A percentile compares a stretch with the other conserved stretches of the same genome.
These are phyloP conservation scores for Cantharis flavilabris DNA, from an alignment of 2,888 invertebrate genomes.

Conservation along the genomic window DNA sequence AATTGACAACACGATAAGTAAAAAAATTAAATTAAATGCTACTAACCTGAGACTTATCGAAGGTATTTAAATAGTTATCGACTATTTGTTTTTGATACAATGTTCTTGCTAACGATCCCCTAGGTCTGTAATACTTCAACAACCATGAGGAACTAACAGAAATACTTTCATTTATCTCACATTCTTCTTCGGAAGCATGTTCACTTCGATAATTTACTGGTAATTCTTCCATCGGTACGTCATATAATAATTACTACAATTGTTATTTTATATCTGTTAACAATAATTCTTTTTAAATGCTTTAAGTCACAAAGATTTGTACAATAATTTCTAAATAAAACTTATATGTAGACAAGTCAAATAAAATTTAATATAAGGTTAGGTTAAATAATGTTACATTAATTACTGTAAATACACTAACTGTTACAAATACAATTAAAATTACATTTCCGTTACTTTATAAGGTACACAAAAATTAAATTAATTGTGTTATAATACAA, in stretches of 20 bases:
- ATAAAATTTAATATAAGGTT: neutral
- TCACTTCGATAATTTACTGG: neutral
- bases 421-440: neutral
- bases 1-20: neutral
- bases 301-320: neutral
- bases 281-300: neutral
- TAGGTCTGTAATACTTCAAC: constrained; percentile 62
- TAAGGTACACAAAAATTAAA: neutral
- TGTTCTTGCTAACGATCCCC: constrained; percentile 72
- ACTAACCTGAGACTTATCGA: constrained; percentile 73
- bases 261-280: neutral
- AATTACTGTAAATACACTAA: neutral
- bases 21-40: neutral
- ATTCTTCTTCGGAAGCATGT: neutral
- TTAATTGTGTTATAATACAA: neutral
- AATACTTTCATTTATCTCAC: neutral
- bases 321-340: neutral
- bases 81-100: constrained; percentile 74
- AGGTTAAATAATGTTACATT: neutral
- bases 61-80: constrained; percentile 68
- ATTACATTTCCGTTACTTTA: neutral
- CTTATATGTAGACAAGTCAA: neutral
- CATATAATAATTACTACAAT: neutral
- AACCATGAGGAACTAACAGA: constrained; percentile 12
- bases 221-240: neutral